phyloP scores from a whole-genome alignment of 2,113 vertebrate genomes.

The Ranitomeya variabilis region DNA sequence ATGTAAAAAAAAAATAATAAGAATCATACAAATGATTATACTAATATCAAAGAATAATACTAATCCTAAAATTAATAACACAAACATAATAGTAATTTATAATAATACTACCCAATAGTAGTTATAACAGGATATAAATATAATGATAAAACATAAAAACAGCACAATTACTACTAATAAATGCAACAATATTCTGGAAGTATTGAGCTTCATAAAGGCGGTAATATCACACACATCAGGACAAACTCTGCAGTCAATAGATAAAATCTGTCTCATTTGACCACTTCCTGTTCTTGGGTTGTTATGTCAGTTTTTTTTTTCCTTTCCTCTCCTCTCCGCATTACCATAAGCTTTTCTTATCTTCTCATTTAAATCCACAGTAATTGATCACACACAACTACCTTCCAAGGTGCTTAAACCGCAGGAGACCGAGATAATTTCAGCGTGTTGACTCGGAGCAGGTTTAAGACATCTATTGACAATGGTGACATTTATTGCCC shows the following conservation, averaged over 20 bases:
- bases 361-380: conserved; percentile 44
- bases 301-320: conserved; percentile 16
- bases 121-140: background rate
- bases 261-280: conserved; percentile 9
- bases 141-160: background rate
- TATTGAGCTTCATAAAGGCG: background rate
- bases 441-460: background rate
- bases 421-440: conserved; percentile 28
- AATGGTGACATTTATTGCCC: conserved; percentile 12
- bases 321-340: background rate
- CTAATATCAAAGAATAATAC: no score
- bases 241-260: background rate
- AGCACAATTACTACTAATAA: background rate
- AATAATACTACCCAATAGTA: background rate
- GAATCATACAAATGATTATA: no score
- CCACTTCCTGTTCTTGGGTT: background rate
- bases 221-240: background rate
- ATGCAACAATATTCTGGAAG: background rate
- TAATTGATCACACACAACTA: conserved; percentile 46
- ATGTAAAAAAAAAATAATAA: no score
- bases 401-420: conserved; percentile 37
- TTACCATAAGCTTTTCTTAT: conserved; percentile 47
- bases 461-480: conserved; percentile 36
- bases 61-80: no score
- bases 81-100: no score